Evolutionary conservation across 2,888 invertebrate genomes (phyloP), one percentile per base, ranked within the genome.

Genomic region (Sipunculus nudus): DNA sequence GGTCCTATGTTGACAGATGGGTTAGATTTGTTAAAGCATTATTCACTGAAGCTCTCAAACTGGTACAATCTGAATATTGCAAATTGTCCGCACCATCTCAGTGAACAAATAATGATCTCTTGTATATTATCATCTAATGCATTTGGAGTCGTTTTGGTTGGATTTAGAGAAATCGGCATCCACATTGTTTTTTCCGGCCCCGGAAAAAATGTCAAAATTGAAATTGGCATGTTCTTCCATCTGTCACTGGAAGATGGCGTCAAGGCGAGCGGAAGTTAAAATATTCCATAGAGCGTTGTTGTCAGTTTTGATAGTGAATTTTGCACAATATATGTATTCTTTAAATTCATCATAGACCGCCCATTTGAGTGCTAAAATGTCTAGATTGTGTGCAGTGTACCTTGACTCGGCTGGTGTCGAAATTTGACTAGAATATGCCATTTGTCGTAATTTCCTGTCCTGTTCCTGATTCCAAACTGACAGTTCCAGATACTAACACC

Each of bases 161-260:
- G n/a, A n/a, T n/a, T n/a, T n/a, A n/a, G n/a, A n/a, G 13, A 8
- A 39, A 41, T 53, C 53, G 6, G 53, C 40, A 26, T 55, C 55
- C 10, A 25, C n/a, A 16, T 29, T 39, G 8, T 13, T 28, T 8
- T 6, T 25, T 8, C 53, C 53, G 6, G 29, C 23, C 6, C 41
- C 40, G 26, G 39, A 53, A 6, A 19, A 6, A 5, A 53, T 32
- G 16, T 31, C 19, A 26, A 53, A 53, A 41, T 53, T 41, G 41
- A 16, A 43, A 43, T 8, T 16, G 8, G 43, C 48, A 16, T 28
- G n/a, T 29, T 5, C 16, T 29, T 21, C 26, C 2, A 26, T 26
- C 19, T 26, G 26, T 10, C 43, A 3, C 43, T 43, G 43, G 5
- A 43, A 25, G n/a, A n/a, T n/a, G n/a, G n/a, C n/a, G n/a, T n/a